Percentiles rank a stretch among this genome's conserved stretches.
phyloP scores from a whole-genome alignment of 2,797 vertebrate species.

The Myoxocephalus aenaeus region DNA sequence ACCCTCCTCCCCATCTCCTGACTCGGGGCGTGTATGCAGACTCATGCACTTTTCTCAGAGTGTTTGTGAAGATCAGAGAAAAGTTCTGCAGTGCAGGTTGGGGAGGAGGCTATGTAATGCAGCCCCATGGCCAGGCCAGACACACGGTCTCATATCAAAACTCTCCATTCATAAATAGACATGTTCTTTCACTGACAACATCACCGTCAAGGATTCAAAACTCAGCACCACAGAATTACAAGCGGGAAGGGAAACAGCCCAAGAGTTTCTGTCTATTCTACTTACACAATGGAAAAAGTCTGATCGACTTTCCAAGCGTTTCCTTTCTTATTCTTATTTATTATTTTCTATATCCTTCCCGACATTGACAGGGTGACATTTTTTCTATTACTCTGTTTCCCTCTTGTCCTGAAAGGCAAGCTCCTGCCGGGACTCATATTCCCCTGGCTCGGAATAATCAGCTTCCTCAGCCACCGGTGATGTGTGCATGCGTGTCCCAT shows the following conservation, averaged over 20 bases:
- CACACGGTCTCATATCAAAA: constrained; percentile 19
- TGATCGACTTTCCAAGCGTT: background rate
- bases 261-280: background rate
- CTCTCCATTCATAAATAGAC: constrained; percentile 52
- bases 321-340: background rate
- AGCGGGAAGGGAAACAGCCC: background rate
- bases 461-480: constrained; percentile 11
- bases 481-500: constrained; percentile 24
- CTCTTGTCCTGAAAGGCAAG: constrained; percentile 5
- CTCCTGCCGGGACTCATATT: constrained; percentile 48
- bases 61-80: constrained; percentile 78
- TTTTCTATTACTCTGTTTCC: constrained; percentile 29
- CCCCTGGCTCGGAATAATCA: constrained; percentile 44
- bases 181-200: constrained; percentile 10
- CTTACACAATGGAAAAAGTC: background rate
- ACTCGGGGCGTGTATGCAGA: constrained; percentile 77
- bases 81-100: constrained; percentile 88
- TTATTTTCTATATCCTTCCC: constrained; percentile 4
- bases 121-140: constrained; percentile 35
- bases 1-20: constrained; percentile 54
- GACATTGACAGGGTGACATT: constrained; percentile 38
- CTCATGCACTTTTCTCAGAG: constrained; percentile 79
- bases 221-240: constrained; percentile 20
- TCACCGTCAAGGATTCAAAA: constrained; percentile 6
- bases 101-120: constrained; percentile 56